Evolutionary conservation across 2,113 vertebrate species (phyloP).

Genomic region (Lepisosteus oculatus): DNA sequence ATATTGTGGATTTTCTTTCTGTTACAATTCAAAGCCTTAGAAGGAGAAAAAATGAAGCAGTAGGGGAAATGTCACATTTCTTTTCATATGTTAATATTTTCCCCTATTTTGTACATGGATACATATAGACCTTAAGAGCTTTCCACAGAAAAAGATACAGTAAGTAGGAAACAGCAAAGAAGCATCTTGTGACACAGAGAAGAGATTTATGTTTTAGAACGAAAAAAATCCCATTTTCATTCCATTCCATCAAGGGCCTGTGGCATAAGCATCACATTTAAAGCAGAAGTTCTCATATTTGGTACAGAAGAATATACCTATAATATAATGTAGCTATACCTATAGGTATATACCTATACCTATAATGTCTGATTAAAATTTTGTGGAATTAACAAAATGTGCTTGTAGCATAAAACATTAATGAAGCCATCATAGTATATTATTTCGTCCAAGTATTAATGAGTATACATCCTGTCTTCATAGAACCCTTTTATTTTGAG

Average conservation of each 20-base stretch:
- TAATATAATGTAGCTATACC: no score
- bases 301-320: background rate
- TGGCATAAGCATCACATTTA: background rate
- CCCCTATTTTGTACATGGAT: background rate
- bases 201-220: constrained; percentile 1
- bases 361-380: background rate
- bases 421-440: background rate
- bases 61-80: no score
- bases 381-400: constrained; percentile 3
- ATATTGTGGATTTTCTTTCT: no score
- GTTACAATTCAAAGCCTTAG: no score
- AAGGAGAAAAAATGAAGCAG: no score
- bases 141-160: background rate
- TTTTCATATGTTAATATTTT: background rate
- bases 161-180: background rate
- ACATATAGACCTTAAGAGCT: background rate
- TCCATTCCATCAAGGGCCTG: background rate
- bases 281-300: background rate
- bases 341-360: no score
- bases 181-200: no score
- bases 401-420: background rate
- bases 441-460: background rate
- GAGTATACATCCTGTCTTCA: background rate
- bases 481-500: no score
- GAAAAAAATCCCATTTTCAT: constrained; percentile 6